Evolutionary conservation across 1,140 invertebrate genomes (phyloP), one percentile per base, ranked within the genome.

Genomic region (Antheraea mylitta): DNA sequence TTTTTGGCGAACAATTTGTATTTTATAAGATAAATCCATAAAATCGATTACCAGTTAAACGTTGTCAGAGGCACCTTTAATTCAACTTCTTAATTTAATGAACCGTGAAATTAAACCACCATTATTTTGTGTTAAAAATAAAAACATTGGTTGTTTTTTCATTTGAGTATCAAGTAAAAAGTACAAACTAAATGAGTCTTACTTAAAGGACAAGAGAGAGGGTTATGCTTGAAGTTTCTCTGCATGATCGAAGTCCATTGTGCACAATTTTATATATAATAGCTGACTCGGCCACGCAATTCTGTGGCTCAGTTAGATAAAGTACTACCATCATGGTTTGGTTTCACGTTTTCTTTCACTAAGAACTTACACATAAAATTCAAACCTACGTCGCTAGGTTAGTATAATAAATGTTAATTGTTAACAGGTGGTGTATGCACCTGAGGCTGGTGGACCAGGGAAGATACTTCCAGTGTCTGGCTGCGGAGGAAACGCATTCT

Each of bases 401-500:
- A 30, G 22, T 42, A 11, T 7, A 53, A 53, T 53, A 53, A 53
- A 16, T 16, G 45, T 16, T 2, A 16, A 53, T 53, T 53, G 13
- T 53, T 53, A 13, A 22, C 69, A 83, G 81, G 77, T 76, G 18
- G 77, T 84, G 38, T 88, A 88, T 64, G 66, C 81, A 2, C 61
- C 65, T 4, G 73, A 75, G 5, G 78, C 83, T 0, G 81, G 81
- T 0, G 79, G 79, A 0, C 78, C 77, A 8, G 79, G 65, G 0
- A 66, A 77, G 13, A 62, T 83, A 7, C 72, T 91, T 1, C 83
- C 82, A 0, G 78, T 91, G 16, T 60, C 71, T 7, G 88, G 85
- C 1, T 91, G 89, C 63, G 82, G 79, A 7, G 85, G 74, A 9
- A 38, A 69, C 18, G 62, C 63, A 0, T 66, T 91, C 4, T 91